Conservation (phyloP, 2,113 vertebrate genomes). For the Sciurus niger region DNA sequence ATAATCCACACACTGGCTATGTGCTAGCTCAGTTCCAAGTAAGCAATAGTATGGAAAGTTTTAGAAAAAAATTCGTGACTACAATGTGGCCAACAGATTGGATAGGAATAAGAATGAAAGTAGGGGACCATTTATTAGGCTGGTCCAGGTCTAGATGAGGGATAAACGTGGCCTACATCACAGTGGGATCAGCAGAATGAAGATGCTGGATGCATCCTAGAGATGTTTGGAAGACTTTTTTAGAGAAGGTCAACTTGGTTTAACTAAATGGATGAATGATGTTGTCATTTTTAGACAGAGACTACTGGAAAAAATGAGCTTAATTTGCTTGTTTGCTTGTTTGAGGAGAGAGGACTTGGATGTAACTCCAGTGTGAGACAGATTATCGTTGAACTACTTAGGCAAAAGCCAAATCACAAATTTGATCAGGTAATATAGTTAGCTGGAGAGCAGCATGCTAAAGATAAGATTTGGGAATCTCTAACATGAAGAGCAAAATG, state of each 20-base stretch:
- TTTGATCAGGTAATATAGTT: not conserved
- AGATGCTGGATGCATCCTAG: not conserved
- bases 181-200: not conserved
- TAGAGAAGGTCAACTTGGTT: not conserved
- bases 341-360: not conserved
- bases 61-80: not conserved
- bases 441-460: not conserved
- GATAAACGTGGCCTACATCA: not conserved
- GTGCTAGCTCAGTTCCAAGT: not conserved
- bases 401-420: not conserved
- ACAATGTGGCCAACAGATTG: not conserved
- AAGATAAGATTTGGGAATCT: not conserved
- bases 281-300: not conserved
- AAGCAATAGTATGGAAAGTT: not conserved
- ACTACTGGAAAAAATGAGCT: not conserved
- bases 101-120: not conserved
- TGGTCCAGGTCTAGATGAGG: not conserved
- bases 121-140: not conserved
- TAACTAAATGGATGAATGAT: not conserved
- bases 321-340: not conserved
- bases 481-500: not conserved
- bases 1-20: not conserved
- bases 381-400: not conserved
- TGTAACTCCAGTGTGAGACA: not conserved
- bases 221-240: not conserved